A percentile compares a stretch with the other conserved stretches of the same genome.
phyloP scores from a whole-genome alignment of 2,113 vertebrate genomes.

The Oxyura jamaicensis region DNA sequence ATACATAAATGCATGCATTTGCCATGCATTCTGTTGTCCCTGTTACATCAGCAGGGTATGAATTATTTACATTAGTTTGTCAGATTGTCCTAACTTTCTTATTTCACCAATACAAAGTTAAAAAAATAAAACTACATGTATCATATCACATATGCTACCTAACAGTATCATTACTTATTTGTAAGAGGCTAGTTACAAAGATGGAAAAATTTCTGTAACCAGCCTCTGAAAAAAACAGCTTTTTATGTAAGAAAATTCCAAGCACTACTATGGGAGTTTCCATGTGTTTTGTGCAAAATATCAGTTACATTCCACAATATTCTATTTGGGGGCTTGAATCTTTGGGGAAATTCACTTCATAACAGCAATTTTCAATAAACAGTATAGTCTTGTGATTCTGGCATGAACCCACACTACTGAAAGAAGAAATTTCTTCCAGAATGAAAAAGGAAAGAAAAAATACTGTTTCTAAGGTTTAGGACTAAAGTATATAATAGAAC shows the following conservation, averaged over 20 bases:
- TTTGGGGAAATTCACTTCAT: neutral
- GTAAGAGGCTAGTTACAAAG: neutral
- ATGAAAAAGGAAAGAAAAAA: neutral
- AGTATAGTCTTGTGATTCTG: neutral
- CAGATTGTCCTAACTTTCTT: neutral
- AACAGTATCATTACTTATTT: neutral
- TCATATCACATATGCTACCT: neutral
- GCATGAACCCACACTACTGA: neutral
- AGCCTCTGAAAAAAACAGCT: neutral
- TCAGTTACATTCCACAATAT: neutral
- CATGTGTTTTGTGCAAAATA: neutral
- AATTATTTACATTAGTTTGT: neutral
- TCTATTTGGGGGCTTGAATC: neutral
- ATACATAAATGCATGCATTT: accelerated
- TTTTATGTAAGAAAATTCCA: neutral
- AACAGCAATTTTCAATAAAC: neutral
- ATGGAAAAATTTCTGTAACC: neutral
- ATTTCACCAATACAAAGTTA: neutral
- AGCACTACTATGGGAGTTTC: neutral
- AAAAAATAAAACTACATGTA: neutral
- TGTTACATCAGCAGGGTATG: neutral
- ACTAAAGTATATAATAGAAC: neutral
- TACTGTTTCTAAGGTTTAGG: neutral
- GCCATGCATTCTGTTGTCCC: neutral
- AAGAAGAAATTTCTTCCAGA: neutral